phyloP scores from a whole-genome alignment of 2,888 invertebrate species.

The Polydrusus cervinus region DNA sequence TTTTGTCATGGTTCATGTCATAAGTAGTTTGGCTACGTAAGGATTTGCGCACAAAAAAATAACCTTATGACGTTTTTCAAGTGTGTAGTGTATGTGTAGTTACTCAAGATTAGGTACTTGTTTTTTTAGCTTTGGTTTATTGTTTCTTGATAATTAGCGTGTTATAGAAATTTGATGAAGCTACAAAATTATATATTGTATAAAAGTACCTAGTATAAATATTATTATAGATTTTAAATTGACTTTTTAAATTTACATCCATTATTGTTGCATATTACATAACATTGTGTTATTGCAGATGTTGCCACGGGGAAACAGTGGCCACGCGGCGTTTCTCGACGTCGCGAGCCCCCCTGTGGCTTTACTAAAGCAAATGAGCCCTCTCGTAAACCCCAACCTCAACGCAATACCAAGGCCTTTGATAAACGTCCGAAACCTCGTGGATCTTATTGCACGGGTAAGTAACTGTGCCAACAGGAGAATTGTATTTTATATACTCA shows the following conservation, averaged over 20 bases:
- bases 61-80: slow-evolving; percentile 4
- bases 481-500: not conserved
- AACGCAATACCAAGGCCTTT: slow-evolving; percentile 77
- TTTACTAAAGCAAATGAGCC: slow-evolving; percentile 77
- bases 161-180: not conserved
- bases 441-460: slow-evolving; percentile 73
- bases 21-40: not conserved
- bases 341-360: slow-evolving; percentile 78
- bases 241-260: no score
- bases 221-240: no score
- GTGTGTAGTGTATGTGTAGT: not conserved
- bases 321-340: slow-evolving; percentile 76
- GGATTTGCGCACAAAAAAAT: slow-evolving; percentile 38
- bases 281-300: slow-evolving; percentile 63
- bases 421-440: slow-evolving; percentile 84
- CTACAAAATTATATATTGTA: no score
- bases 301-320: slow-evolving; percentile 76
- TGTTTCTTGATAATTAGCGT: not conserved
- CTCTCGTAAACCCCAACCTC: slow-evolving; percentile 80
- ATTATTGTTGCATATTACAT: not conserved
- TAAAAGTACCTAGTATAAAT: no score
- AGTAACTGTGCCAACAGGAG: slow-evolving; percentile 61
- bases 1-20: slow-evolving; percentile 28
- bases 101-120: slow-evolving; percentile 13
- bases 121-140: not conserved